phyloP scores from a whole-genome alignment of 2,888 invertebrate species.

The Protonemura montana region DNA sequence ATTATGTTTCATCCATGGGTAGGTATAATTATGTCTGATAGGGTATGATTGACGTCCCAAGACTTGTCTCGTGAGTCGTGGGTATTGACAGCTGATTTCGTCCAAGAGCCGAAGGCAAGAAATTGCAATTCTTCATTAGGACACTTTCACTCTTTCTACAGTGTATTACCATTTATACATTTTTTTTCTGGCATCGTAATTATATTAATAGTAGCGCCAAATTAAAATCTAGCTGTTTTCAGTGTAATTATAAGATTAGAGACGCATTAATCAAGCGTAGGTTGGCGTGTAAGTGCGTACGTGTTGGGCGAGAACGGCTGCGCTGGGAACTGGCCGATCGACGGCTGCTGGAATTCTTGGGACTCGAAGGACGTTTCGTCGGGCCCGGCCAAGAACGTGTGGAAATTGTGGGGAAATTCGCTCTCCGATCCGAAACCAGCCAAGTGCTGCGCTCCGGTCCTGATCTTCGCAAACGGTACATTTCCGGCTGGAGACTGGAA shows the following conservation, averaged over 20 bases:
- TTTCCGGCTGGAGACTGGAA: slow-evolving; percentile 17
- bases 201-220: not conserved
- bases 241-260: too few relatives aligned
- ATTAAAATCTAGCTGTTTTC: not conserved
- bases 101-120: not conserved
- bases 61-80: not conserved
- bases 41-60: not conserved
- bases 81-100: not conserved
- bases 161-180: not conserved
- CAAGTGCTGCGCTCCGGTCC: not conserved
- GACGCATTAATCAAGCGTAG: too few relatives aligned
- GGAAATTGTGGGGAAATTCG: slow-evolving; percentile 10
- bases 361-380: not conserved
- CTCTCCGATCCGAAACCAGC: not conserved
- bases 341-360: not conserved
- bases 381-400: slow-evolving; percentile 22
- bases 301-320: slow-evolving; percentile 15
- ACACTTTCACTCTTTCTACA: not conserved
- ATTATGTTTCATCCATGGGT: not conserved
- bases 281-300: too few relatives aligned
- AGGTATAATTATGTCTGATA: not conserved
- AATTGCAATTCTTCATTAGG: not conserved
- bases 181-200: not conserved
- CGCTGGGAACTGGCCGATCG: not conserved
- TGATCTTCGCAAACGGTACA: not conserved